Evolutionary conservation across 2,797 vertebrate species (phyloP), one percentile per base, ranked within the genome.

Genomic region (Propithecus perrieri): DNA sequence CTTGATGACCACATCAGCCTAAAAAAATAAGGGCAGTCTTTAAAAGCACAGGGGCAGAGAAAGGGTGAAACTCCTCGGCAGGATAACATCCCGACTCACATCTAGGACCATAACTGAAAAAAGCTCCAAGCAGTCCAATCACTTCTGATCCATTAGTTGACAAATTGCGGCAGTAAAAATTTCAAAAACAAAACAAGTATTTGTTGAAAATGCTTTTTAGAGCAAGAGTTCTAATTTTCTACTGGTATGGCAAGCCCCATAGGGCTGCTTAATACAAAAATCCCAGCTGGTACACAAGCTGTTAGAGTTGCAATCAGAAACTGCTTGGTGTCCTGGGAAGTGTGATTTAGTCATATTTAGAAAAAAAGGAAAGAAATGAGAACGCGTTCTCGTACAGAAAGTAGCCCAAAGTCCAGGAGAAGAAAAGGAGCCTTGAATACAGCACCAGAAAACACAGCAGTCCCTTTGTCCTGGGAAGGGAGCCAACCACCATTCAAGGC

Each of bases 1-100:
- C 97, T 99, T 99, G 97, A 99, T 99, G 53, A 99, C 98, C 41
- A 99, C 99, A 94, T 99, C 99, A 85, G 99, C 99, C 99, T 99
- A 78, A 87, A 96, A 84, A 63, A 80, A 74, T 22, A 95, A 91
- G 35, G 53, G 48, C 3, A 80, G 69, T 57, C 8, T 35, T 90
- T 79, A 95, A 63, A 79, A 76, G 53, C 30, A 38, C 14, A 83
- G 57, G 14, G 22, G 50, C 20, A 48, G 43, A 89, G 13, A 91
- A 87, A 24, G 7, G 13, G 12, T 46, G 12, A 65, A 57, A 78
- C 7, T 78, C 69, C 17, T 69, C 18, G 46, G 89, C 55, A 87
- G 9, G 28, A 46, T 3, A 41, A 83, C 8, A 4, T 5, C 33
- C 72, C 46, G n/a, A 57, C n/a, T 74, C 69, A 30, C 15, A 6